Base-by-base conservation (phyloP, 64 coral and sea anemone species). In the Astreopora myriophthalma region DNA sequence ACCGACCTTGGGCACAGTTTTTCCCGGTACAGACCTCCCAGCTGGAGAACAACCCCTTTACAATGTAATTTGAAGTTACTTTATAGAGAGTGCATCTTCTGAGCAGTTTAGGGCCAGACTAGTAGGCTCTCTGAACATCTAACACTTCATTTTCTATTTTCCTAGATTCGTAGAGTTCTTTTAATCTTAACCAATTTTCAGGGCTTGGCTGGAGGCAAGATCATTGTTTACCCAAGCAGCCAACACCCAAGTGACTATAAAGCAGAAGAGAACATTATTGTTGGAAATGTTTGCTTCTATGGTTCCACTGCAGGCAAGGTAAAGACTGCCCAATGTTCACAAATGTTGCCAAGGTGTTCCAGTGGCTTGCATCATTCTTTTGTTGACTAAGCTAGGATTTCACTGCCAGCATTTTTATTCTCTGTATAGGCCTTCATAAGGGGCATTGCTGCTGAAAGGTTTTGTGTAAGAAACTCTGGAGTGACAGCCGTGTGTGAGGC, bases 271-370 rank as follows among this genome's bases (percentile, higher is more conserved):
- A 98, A 94, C 60, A 85, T 95, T 2, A 92, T 98, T 48, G 96
- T 95, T 31, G 96, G 96, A 20, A 98, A 98, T 72, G 91, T 91
- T 3, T 98, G 96, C 69, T 90, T 98, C 8, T 98, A 98, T 74
- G 96, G 96, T 25, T 89, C 85, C 12, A 98, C 96, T 20, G 94
- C 96, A n/a, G 96, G 96, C 26, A 98, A 98, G 93, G 96, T 98
- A 89, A n/a, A n/a, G n/a, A n/a, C n/a, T n/a, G n/a, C n/a, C n/a
- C n/a, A n/a, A n/a, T n/a, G n/a, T n/a, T n/a, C n/a, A n/a, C n/a
- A n/a, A n/a, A n/a, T n/a, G n/a, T n/a, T n/a, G n/a, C n/a, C n/a
- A n/a, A n/a, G n/a, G n/a, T n/a, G n/a, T n/a, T n/a, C n/a, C 46
- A 60, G 28, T 11, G 6, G 13, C 6, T 7, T 35, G 3, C 70